Evolutionary conservation across 2,113 vertebrate species (phyloP), one percentile per base, ranked within the genome.

Genomic region (Actinemys pallida): DNA sequence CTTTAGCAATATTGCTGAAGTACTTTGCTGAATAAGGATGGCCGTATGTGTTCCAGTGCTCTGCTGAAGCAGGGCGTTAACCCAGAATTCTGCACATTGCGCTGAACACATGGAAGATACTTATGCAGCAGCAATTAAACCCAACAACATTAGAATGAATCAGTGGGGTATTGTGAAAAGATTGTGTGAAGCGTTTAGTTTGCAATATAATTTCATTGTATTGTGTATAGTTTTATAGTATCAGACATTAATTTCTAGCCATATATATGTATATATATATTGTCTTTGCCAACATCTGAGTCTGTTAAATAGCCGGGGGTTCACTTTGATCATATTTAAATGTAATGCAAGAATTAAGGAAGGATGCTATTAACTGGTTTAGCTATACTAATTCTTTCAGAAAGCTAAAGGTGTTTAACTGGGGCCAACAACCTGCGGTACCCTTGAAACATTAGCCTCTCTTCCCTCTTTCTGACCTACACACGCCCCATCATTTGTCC

Each of bases 21-120:
- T 42, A 24, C 65, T 83, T 42, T 79, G 90, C 81, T 92, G 78
- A 93, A 59, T 49, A 57, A 93, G 75, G 90, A 65, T 90, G 92
- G 93, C 85, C 83, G 84, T 93, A 87, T 5, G 86, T 62, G 83
- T 81, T 93, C 25, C 81, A 92, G 81, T 11, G 85, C 86, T 96
- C 90, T 87, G 89, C 93, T 96, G 81, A 90, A 88, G 89, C 94
- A 92, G 31, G 78, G 87, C 87, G 93, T 96, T 88, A 59, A 56
- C n/a, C 93, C 57, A 49, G 78, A 76, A 69, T 50, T 72, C 59
- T 82, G 93, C 59, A 92, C 53, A 42, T 81, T 27, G 87, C 39
- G 84, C 52, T 57, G 90, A 84, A 49, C 27, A 65, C n/a, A 81
- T 56, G 78, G 45, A 45, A 92, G 92, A 45, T 35, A 27, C n/a